These are phyloP conservation scores for Agrypnus murinus DNA, from an alignment of 2,888 invertebrate genomes.

Conservation along the genomic window DNA sequence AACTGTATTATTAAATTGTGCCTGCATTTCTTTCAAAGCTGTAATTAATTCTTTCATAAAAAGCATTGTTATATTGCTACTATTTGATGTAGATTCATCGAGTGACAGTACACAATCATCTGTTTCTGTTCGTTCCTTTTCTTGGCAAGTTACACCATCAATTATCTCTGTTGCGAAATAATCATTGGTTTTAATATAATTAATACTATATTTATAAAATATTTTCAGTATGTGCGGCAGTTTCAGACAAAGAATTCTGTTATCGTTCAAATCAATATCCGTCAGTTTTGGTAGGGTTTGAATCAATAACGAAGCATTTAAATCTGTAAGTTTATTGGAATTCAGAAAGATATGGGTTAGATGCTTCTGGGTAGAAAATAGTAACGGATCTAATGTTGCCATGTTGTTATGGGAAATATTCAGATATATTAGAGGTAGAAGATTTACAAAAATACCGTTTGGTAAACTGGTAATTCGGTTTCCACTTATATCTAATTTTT, in stretches of 20 bases:
- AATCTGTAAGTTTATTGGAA: no score
- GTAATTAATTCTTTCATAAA: background rate
- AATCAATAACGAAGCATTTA: background rate
- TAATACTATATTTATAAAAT: background rate
- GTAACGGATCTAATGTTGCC: background rate
- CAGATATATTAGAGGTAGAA: background rate
- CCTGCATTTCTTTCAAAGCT: background rate
- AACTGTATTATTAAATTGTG: background rate
- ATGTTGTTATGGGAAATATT: background rate
- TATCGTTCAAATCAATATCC: background rate
- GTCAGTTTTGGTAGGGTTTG: background rate
- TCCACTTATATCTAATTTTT: no score
- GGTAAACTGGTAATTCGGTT: background rate
- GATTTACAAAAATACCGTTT: background rate
- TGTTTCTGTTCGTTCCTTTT: no score
- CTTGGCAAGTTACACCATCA: background rate
- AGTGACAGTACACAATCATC: background rate
- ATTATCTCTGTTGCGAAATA: background rate
- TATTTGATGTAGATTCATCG: background rate
- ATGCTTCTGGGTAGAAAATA: background rate
- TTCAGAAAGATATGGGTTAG: background rate
- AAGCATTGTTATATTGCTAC: background rate
- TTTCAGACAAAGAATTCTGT: background rate
- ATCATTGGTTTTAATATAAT: no score
- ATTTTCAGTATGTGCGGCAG: background rate